Evolutionary conservation across 2,113 vertebrate genomes (phyloP), one percentile per base, ranked within the genome.

Genomic region (Casuarius casuarius): DNA sequence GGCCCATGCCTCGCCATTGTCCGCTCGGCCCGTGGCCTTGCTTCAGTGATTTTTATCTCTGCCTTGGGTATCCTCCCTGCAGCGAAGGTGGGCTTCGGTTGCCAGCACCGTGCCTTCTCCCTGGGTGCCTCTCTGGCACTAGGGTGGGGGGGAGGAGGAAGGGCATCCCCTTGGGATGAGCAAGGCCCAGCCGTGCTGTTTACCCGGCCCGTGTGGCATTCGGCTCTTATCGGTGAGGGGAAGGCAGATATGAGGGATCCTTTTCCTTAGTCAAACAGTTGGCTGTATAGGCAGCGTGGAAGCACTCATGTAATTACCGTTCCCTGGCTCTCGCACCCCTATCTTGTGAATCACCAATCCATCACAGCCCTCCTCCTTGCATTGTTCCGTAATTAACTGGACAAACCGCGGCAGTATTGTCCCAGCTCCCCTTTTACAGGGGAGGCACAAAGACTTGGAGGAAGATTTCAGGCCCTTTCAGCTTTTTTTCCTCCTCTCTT

Each of bases 331-430:
- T 98, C 86, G 62, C 86, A 97, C 94, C 95, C 98, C 98, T 98
- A 98, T 98, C 98, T 98, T 97, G 98, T 98, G 97, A 97, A 98
- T 97, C 97, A 81, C 94, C 97, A 97, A 99, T 99, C 98, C 98
- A 98, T 99, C 99, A 99, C 88, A 81, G 96, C 96, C 75, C 54
- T 97, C 73, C 84, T 94, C 97, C 97, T 98, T 3, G 87, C 97
- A 98, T 98, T 98, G 98, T 98, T 97, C 98, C 96, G 82, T 97
- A 97, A 98, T 98, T 97, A 98, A 98, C 98, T 97, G 94, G 93
- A 96, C 97, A 98, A 98, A 97, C 93, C 89, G 78, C 93, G 92
- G 73, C 70, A 94, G 89, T 83, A 96, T 97, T 98, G 96, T 94
- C 73, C 12, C 84, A 88, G 81, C 56, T 92, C 42, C 85, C 84